phyloP scores from a whole-genome alignment of 1,140 invertebrate genomes.

The Drosophila funebris region DNA sequence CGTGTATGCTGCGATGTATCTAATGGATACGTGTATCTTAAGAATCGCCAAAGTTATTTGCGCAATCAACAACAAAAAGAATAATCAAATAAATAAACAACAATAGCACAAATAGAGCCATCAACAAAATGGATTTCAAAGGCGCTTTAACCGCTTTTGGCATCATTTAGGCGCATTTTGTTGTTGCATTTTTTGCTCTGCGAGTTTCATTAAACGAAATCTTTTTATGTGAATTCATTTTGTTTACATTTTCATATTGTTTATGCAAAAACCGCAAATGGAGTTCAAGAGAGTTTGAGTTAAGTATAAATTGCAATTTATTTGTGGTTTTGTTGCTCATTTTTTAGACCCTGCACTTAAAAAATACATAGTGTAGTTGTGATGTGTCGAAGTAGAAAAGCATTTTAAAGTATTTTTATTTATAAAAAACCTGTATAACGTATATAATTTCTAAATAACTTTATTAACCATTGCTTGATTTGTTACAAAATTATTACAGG shows the following conservation, averaged over 20 bases:
- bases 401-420: too few species aligned
- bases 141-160: conserved; percentile 34
- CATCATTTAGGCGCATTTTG: conserved; percentile 9
- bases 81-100: conserved; percentile 36
- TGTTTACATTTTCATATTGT: conserved; percentile 37
- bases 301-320: conserved; percentile 54
- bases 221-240: conserved; percentile 31
- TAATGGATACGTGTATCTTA: conserved; percentile 41
- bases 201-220: conserved; percentile 16
- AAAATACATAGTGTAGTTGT: too few species aligned
- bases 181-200: too few species aligned
- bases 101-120: conserved; percentile 31
- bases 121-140: conserved; percentile 50
- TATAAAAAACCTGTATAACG: too few species aligned
- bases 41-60: conserved; percentile 59
- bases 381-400: too few species aligned
- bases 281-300: conserved; percentile 59
- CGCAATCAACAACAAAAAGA: conserved; percentile 40
- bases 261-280: conserved; percentile 46
- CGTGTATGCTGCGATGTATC: conserved; percentile 22
- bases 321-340: conserved; percentile 46
- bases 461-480: too few species aligned
- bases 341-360: too few species aligned
- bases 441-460: too few species aligned
- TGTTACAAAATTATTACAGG: too few species aligned